Percentiles rank a stretch among this genome's conserved stretches.
Evolutionary conservation across 2,113 vertebrate species (phyloP).

Genomic region (Tragelaphus scriptus): DNA sequence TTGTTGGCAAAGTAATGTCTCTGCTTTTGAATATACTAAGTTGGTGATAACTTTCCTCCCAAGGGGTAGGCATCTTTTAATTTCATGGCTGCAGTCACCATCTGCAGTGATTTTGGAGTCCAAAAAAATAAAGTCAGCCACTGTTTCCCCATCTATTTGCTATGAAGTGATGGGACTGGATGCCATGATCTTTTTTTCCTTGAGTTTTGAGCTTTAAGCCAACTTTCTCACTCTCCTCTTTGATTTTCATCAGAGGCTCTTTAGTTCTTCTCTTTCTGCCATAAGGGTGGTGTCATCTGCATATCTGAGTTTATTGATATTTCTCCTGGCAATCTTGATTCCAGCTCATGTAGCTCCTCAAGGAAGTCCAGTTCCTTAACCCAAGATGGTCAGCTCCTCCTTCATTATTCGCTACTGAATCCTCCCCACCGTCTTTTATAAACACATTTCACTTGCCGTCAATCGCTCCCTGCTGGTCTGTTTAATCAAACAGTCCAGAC

Average conservation of each 20-base stretch:
- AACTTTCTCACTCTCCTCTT: not conserved
- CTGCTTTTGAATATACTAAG: not conserved
- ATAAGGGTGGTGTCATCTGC: not conserved
- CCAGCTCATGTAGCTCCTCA: not conserved
- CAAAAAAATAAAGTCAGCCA: not conserved
- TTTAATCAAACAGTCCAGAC: not conserved
- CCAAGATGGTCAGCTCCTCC: not conserved
- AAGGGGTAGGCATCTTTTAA: not conserved
- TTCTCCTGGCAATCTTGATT: not conserved
- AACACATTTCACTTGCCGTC: fast-evolving
- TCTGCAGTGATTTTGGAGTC: not conserved
- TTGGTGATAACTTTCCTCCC: not conserved
- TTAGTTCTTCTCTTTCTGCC: not conserved
- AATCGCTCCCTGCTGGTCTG: too few relatives aligned
- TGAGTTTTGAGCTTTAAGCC: not conserved
- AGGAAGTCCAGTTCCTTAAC: not conserved
- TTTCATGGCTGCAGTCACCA: not conserved
- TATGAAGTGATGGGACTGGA: not conserved
- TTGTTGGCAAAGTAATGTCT: not conserved
- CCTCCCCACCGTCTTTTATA: not conserved
- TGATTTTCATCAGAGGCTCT: not conserved
- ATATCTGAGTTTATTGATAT: not conserved
- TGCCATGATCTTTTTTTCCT: not conserved
- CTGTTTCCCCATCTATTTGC: not conserved
- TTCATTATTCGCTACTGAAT: not conserved